Evolutionary conservation across 1,140 invertebrate genomes (phyloP), one percentile per base, ranked within the genome.

Genomic region (Drosophila nigrodunni): DNA sequence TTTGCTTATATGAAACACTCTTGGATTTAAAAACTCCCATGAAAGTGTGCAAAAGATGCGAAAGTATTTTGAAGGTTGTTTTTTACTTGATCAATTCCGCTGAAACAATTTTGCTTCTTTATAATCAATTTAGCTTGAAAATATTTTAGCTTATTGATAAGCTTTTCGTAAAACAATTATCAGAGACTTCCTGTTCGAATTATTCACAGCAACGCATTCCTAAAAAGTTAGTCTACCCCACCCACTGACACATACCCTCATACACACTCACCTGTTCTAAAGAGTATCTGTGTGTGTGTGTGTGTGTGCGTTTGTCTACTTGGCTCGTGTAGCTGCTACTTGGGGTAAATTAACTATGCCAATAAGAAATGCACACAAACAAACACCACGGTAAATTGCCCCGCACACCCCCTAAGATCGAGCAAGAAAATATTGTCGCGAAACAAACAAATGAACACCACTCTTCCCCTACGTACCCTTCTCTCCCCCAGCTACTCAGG

Each of bases 391-490:
- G 47, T 21, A 68, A 77, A 65, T 76, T 60, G 47, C 44, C 37
- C 41, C 37, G 4, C 15, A 6, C 3, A 15, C 7, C 50, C 50
- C 13, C 35, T 18, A 9, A 1, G 37, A 57, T 15, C 41, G 41
- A 73, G 18, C 66, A 68, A 68, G 25, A 50, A 69, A 77, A 68
- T 69, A 78, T 85, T 85, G 60, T 60, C 64, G 34, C 39, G 25
- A 58, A 39, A 34, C 55, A 66, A 79, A 71, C 61, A 76, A 11
- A 60, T 66, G 34, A 21, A 34, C 11, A 44, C 8, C 37, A 30
- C 35, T 18, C 11, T 11, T 15, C n/a, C 44, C 34, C 7, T 37
- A 10, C 8, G 11, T 37, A n/a, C 30, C 8, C 39, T 11, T 10
- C 9, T 41, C 9, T 2, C 0, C 11, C 41, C 13, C 25, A 4